These are phyloP conservation scores for Mamestra configurata DNA, from an alignment of 1,140 invertebrate species.

Conservation along the genomic window DNA sequence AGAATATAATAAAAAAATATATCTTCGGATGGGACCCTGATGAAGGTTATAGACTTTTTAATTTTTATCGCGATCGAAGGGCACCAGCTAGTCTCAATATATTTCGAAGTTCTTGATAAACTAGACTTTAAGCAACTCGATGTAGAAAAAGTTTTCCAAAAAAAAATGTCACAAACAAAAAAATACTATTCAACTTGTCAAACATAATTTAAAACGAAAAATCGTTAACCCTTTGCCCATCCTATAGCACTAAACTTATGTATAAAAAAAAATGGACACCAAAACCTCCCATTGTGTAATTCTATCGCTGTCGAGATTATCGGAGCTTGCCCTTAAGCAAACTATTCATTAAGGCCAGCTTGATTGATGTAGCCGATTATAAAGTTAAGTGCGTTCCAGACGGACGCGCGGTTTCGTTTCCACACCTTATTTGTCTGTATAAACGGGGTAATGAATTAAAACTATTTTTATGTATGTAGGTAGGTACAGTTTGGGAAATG, in stretches of 20 bases:
- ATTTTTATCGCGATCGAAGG: too few relatives aligned
- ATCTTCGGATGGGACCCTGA: too few relatives aligned
- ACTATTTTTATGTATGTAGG: not conserved
- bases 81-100: too few relatives aligned
- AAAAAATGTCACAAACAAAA: not conserved
- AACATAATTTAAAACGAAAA: constrained; percentile 8
- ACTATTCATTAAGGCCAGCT: constrained; percentile 74
- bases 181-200: not conserved
- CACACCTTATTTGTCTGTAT: constrained; percentile 50
- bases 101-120: too few relatives aligned
- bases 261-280: constrained; percentile 57
- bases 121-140: not conserved
- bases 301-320: constrained; percentile 70
- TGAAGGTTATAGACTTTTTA: too few relatives aligned
- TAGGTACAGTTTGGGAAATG: not conserved
- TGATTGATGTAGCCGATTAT: constrained; percentile 79
- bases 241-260: constrained; percentile 41
- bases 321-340: constrained; percentile 70
- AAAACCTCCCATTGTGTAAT: constrained; percentile 63
- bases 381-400: constrained; percentile 67
- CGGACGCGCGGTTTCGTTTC: constrained; percentile 46
- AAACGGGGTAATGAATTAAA: constrained; percentile 45
- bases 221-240: constrained; percentile 52
- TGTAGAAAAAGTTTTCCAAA: not conserved
- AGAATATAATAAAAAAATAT: too few relatives aligned